These are phyloP conservation scores for Drosophila aff. DNA, from an alignment of 1,140 invertebrate species.

Conservation along the genomic window DNA sequence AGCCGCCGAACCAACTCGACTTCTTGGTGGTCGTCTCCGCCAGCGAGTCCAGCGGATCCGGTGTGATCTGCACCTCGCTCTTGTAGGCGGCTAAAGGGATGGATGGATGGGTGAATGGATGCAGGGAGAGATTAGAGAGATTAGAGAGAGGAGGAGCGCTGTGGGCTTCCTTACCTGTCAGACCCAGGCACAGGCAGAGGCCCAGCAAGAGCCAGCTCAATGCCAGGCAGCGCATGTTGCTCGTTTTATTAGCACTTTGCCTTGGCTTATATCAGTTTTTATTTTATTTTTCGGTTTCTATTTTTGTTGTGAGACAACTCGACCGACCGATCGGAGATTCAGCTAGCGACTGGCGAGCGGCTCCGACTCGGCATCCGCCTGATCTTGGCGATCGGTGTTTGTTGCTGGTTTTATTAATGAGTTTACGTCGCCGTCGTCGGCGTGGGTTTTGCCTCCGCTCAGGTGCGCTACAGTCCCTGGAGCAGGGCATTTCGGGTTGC, in stretches of 20 bases:
- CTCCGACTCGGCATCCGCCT: slow-evolving; percentile 27
- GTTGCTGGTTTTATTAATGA: slow-evolving; percentile 69
- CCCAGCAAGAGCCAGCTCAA: slow-evolving; percentile 62
- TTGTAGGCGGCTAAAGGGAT: slow-evolving; percentile 60
- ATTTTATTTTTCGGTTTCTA: neutral
- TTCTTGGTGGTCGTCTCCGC: slow-evolving; percentile 74
- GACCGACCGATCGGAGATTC: slow-evolving; percentile 69
- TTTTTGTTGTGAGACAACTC: slow-evolving; percentile 20
- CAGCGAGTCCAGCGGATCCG: slow-evolving; percentile 54
- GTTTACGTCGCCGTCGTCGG: slow-evolving; percentile 47
- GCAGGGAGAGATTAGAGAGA: neutral
- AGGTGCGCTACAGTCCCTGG: slow-evolving; percentile 32
- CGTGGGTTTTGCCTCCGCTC: slow-evolving; percentile 42
- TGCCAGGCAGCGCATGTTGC: slow-evolving; percentile 70
- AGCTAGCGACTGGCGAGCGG: slow-evolving; percentile 59
- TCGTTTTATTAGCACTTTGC: slow-evolving; percentile 65
- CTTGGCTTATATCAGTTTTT: slow-evolving; percentile 17
- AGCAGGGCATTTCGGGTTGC: slow-evolving; percentile 1
- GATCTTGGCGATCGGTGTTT: slow-evolving; percentile 26
- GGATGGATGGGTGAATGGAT: no score
- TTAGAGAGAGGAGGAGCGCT: neutral
- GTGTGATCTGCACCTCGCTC: slow-evolving; percentile 75
- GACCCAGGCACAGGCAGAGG: slow-evolving; percentile 56
- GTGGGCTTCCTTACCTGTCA: slow-evolving; percentile 57
- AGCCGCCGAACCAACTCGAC: slow-evolving; percentile 77